Evolutionary conservation across 2,888 invertebrate species (phyloP).

Genomic region (Theodoxus fluviatilis): DNA sequence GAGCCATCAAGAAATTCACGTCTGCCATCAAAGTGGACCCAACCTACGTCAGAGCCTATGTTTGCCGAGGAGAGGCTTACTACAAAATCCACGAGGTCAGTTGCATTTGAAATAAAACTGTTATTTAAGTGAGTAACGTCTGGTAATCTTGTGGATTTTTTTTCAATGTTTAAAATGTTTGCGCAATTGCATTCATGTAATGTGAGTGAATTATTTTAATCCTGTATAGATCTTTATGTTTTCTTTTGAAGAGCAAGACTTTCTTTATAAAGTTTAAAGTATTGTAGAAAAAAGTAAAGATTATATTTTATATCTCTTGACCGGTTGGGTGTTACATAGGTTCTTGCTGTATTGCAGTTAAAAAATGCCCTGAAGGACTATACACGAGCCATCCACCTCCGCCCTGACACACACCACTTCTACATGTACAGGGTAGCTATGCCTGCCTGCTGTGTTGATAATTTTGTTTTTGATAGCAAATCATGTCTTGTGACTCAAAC

Average conservation of each 20-base stretch:
- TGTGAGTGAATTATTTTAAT: no score
- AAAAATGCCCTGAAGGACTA: conserved; percentile 62
- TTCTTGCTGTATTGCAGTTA: conserved; percentile 43
- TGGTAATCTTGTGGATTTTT: no score
- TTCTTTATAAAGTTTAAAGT: not conserved
- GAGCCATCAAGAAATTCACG: conserved; percentile 63
- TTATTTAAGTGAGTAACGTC: no score
- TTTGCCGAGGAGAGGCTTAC: conserved; percentile 64
- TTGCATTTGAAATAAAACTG: no score
- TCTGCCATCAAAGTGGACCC: conserved; percentile 63
- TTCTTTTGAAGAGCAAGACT: not conserved
- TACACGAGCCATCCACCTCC: conserved; percentile 62
- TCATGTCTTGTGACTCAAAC: not conserved
- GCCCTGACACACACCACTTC: conserved; percentile 61
- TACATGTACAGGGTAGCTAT: conserved; percentile 65
- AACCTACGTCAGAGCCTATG: conserved; percentile 63
- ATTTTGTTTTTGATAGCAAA: not conserved
- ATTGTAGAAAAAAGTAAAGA: not conserved
- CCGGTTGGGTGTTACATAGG: not conserved
- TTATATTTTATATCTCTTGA: not conserved
- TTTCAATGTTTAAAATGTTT: no score
- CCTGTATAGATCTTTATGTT: conserved; percentile 7
- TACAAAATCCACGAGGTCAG: conserved; percentile 60
- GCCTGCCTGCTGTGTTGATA: no score
- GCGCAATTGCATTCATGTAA: no score